phyloP scores from a whole-genome alignment of 35 echinoderm and acorn worm species.

The Antedon bifida region DNA sequence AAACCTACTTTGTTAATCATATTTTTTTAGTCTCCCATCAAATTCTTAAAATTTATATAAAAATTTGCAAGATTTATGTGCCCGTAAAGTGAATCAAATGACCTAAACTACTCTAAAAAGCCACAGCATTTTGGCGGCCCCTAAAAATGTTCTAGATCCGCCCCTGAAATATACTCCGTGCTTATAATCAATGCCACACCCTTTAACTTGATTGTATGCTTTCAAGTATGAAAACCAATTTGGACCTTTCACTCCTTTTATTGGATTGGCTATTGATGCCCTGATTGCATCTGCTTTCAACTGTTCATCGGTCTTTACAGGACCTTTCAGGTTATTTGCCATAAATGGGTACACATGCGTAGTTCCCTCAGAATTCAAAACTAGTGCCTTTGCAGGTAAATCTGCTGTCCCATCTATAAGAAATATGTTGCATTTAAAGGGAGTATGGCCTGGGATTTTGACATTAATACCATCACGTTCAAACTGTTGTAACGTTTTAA shows the following conservation, averaged over 20 bases:
- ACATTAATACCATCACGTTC: conserved; percentile 8
- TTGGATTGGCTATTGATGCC: background rate
- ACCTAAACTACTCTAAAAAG: too few species aligned
- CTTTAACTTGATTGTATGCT: conserved; percentile 2
- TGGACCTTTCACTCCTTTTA: conserved; percentile 20
- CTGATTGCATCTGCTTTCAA: background rate
- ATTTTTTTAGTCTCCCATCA: too few species aligned
- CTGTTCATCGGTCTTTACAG: background rate
- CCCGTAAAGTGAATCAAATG: too few species aligned
- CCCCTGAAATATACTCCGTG: conserved; percentile 8
- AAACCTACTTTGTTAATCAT: too few species aligned
- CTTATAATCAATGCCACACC: conserved; percentile 22
- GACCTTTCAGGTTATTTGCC: background rate
- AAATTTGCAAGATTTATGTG: too few species aligned
- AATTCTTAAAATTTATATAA: too few species aligned
- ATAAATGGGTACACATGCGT: conserved; percentile 1
- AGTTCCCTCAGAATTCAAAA: conserved; percentile 2
- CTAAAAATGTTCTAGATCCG: too few species aligned
- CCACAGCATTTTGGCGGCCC: too few species aligned
- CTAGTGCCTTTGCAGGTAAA: conserved; percentile 3
- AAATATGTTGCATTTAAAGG: background rate
- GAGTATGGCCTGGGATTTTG: background rate
- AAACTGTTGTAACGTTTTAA: background rate
- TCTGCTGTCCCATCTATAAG: conserved; percentile 20
- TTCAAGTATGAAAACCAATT: background rate